These are phyloP conservation scores for Harpalus rufipes DNA, from an alignment of 2,888 invertebrate genomes.

Conservation along the genomic window DNA sequence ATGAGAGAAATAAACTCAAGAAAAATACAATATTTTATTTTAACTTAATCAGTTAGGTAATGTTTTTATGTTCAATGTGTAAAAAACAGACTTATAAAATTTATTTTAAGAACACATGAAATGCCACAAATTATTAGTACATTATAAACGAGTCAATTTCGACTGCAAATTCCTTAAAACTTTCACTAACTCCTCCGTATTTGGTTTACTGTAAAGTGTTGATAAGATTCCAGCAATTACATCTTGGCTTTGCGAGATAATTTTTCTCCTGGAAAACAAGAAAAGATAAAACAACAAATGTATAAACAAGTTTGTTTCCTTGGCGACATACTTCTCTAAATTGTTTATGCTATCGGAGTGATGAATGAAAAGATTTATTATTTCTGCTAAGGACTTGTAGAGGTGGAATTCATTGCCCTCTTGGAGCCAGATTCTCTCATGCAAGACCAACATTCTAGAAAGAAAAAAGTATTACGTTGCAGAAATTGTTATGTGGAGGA, in stretches of 20 bases:
- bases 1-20: slow-evolving; percentile 16
- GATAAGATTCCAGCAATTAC: slow-evolving; percentile 87
- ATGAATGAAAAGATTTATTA: slow-evolving; percentile 85
- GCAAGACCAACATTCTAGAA: slow-evolving; percentile 85
- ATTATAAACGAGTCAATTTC: slow-evolving; percentile 77
- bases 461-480: slow-evolving; percentile 45
- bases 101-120: slow-evolving; percentile 60
- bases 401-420: slow-evolving; percentile 92
- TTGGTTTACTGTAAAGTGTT: slow-evolving; percentile 87
- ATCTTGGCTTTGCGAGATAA: slow-evolving; percentile 86
- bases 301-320: slow-evolving; percentile 71
- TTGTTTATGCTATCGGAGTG: slow-evolving; percentile 81
- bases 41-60: slow-evolving; percentile 34
- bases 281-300: slow-evolving; percentile 16
- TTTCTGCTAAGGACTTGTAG: slow-evolving; percentile 85
- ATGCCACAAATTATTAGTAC: slow-evolving; percentile 70
- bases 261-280: slow-evolving; percentile 80
- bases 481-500: slow-evolving; percentile 23
- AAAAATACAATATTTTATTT: slow-evolving; percentile 40
- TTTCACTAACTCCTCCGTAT: slow-evolving; percentile 82
- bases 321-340: slow-evolving; percentile 76
- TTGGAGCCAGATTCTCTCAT: slow-evolving; percentile 92
- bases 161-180: slow-evolving; percentile 81
- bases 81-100: slow-evolving; percentile 63
- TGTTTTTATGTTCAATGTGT: slow-evolving; percentile 45